phyloP scores from a whole-genome alignment of 2,113 vertebrate species.

The Peromyscus leucopus region DNA sequence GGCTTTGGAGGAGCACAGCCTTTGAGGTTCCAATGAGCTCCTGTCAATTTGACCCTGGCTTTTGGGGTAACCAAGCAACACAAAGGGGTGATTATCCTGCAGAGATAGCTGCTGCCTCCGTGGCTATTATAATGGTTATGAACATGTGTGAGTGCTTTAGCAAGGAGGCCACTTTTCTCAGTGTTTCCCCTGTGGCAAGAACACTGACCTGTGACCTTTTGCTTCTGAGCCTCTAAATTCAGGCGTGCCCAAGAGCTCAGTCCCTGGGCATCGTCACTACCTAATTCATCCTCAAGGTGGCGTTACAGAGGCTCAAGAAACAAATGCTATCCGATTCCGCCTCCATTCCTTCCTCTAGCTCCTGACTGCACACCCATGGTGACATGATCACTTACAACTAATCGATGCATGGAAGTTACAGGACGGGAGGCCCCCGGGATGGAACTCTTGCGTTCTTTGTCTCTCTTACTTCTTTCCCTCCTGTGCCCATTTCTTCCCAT shows the following conservation, averaged over 20 bases:
- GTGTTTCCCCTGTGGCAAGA: neutral
- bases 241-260: neutral
- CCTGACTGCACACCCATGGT: neutral
- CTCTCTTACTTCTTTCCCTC: neutral
- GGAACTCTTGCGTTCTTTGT: neutral
- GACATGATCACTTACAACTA: neutral
- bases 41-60: neutral
- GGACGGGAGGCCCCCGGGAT: neutral
- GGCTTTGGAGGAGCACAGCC: neutral
- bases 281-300: neutral
- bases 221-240: neutral
- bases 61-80: neutral
- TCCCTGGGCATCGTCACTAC: neutral
- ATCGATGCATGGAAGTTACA: neutral
- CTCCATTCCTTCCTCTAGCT: neutral
- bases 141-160: neutral
- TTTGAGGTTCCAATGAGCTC: constrained; percentile 22
- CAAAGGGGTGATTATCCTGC: neutral
- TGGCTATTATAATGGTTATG: neutral
- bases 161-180: neutral
- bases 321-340: neutral
- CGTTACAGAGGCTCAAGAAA: neutral
- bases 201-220: neutral
- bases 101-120: neutral
- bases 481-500: neutral